Conservation (phyloP, 1,140 invertebrate genomes). For the Ctenoplectra terminalis region DNA sequence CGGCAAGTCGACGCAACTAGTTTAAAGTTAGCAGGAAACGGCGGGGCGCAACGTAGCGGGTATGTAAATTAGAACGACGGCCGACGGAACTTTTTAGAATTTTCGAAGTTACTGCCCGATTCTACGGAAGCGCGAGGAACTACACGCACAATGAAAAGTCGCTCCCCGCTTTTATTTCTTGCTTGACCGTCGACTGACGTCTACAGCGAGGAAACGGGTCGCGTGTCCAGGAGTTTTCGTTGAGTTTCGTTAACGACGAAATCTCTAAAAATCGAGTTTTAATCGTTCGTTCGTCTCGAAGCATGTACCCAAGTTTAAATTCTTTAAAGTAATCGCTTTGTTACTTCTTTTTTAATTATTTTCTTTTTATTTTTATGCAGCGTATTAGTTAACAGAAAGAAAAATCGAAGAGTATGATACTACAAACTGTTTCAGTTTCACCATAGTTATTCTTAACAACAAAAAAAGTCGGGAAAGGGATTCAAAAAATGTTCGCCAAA, state of each 20-base stretch:
- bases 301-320: too few relatives aligned
- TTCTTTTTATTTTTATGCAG: background rate
- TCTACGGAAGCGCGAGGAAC: background rate
- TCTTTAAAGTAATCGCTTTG: background rate
- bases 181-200: background rate
- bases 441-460: background rate
- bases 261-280: background rate
- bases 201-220: background rate
- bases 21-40: conserved; percentile 15
- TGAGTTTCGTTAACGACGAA: background rate
- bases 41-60: background rate
- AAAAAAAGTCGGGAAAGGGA: background rate
- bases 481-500: conserved; percentile 3
- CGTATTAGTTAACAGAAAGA: background rate
- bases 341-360: too few relatives aligned
- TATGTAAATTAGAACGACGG: conserved; percentile 27
- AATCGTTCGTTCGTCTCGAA: conserved; percentile 6
- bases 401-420: background rate
- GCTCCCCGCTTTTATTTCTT: background rate
- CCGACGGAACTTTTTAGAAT: background rate
- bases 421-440: background rate
- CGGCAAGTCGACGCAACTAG: conserved; percentile 44
- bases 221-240: background rate
- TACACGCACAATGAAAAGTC: conserved; percentile 26
- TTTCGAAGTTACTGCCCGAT: background rate